Conservation (phyloP, 2,888 invertebrate species). For the Epicampocera succincta region DNA sequence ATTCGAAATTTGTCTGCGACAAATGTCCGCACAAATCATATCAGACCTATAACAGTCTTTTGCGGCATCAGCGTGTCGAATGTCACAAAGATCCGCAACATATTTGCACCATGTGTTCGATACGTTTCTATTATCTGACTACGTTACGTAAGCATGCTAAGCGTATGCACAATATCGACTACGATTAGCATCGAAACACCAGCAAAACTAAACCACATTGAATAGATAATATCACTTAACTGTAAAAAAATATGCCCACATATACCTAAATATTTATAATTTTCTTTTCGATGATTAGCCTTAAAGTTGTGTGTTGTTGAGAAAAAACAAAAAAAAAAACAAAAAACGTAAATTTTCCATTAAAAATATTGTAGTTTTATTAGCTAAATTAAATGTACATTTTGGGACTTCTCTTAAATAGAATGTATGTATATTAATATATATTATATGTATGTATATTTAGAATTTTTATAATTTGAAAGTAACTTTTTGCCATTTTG, state of each 20-base stretch:
- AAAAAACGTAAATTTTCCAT: background rate
- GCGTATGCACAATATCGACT: constrained; percentile 67
- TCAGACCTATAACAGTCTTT: constrained; percentile 79
- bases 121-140: constrained; percentile 76
- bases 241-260: too few species aligned
- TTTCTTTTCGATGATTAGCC: background rate
- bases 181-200: constrained; percentile 18
- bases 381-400: constrained; percentile 35
- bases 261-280: background rate
- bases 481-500: constrained; percentile 15
- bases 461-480: constrained; percentile 7
- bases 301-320: constrained; percentile 31
- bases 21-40: constrained; percentile 74
- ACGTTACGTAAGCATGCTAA: constrained; percentile 71
- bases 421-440: background rate
- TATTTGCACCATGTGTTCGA: constrained; percentile 80
- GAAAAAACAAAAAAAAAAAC: constrained; percentile 1
- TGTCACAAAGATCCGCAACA: constrained; percentile 82
- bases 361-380: constrained; percentile 14
- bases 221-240: constrained; percentile 1
- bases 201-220: constrained; percentile 4
- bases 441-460: too few species aligned
- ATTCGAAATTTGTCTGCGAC: constrained; percentile 70
- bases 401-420: constrained; percentile 4
- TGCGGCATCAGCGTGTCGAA: constrained; percentile 82